phyloP scores from a whole-genome alignment of 2,113 vertebrate species.

The Phaethon lepturus region DNA sequence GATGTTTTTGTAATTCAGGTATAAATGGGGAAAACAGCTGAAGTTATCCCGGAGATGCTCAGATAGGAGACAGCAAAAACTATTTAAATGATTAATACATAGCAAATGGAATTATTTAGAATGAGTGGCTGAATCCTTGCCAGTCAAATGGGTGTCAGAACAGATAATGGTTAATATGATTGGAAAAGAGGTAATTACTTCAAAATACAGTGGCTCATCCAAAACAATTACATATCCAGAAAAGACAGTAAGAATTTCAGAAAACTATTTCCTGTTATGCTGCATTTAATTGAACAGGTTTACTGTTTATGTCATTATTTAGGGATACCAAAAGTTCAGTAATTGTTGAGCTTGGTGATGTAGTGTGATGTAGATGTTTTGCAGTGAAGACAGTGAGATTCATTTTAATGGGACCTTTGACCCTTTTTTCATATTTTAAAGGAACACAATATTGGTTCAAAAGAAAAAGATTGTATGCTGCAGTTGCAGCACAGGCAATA shows the following conservation, averaged over 20 bases:
- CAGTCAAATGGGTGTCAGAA: constrained; percentile 20
- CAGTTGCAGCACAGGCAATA: not conserved
- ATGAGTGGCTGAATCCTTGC: constrained; percentile 8
- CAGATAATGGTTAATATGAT: not conserved
- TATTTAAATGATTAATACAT: constrained; percentile 1
- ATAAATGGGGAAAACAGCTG: not conserved
- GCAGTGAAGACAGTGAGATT: not conserved
- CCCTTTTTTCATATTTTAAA: not conserved
- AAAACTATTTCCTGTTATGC: not conserved
- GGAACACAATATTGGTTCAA: not conserved
- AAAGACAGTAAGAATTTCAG: not conserved
- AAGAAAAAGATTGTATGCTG: not conserved
- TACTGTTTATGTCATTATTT: not conserved
- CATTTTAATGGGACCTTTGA: not conserved
- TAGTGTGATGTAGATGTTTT: not conserved
- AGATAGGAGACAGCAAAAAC: not conserved
- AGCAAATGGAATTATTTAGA: constrained; percentile 14
- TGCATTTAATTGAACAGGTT: not conserved
- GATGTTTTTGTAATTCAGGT: constrained; percentile 3
- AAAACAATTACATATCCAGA: not conserved
- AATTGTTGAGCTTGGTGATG: not conserved
- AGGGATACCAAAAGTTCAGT: constrained; percentile 9
- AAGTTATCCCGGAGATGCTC: constrained; percentile 14
- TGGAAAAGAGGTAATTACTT: constrained; percentile 33
- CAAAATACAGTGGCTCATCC: not conserved